Conservation (phyloP, 2,797 vertebrate species). For the Odontamblyopus lacepedii region DNA sequence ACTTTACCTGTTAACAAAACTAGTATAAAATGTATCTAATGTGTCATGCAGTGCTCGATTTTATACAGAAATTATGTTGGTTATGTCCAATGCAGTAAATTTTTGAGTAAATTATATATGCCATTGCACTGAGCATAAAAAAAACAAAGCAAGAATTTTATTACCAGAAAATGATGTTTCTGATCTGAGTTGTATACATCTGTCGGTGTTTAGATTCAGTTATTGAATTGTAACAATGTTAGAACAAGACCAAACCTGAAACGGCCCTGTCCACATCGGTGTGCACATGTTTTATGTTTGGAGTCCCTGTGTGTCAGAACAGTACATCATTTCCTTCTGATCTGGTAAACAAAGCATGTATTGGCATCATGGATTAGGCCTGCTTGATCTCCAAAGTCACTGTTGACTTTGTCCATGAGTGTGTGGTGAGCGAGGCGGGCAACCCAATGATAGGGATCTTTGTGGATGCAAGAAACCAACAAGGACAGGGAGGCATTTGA, state of each 20-base stretch:
- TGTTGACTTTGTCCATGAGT: constrained; percentile 42
- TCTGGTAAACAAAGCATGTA: constrained; percentile 62
- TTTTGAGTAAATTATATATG: too few species aligned
- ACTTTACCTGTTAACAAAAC: background rate
- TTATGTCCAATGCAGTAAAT: too few species aligned
- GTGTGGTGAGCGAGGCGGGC: constrained; percentile 38
- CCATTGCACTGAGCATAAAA: background rate
- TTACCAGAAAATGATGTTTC: constrained; percentile 7
- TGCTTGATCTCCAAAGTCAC: constrained; percentile 60
- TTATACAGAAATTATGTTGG: background rate
- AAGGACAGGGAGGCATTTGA: constrained; percentile 53
- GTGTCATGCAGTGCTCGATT: background rate
- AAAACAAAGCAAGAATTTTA: background rate
- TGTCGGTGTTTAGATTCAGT: constrained; percentile 38
- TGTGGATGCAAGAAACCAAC: constrained; percentile 68
- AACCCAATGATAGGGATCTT: constrained; percentile 66
- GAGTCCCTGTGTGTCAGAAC: constrained; percentile 30
- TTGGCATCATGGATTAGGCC: constrained; percentile 53
- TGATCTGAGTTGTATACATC: constrained; percentile 23
- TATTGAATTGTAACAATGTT: constrained; percentile 30
- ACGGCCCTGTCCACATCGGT: constrained; percentile 26
- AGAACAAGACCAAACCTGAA: constrained; percentile 30
- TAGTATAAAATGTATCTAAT: background rate
- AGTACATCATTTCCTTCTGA: constrained; percentile 53
- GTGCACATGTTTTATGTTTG: constrained; percentile 28